Percentiles rank a stretch among this genome's conserved stretches.
phyloP scores from a whole-genome alignment of 2,888 invertebrate genomes.

The Eubasilissa splendida region DNA sequence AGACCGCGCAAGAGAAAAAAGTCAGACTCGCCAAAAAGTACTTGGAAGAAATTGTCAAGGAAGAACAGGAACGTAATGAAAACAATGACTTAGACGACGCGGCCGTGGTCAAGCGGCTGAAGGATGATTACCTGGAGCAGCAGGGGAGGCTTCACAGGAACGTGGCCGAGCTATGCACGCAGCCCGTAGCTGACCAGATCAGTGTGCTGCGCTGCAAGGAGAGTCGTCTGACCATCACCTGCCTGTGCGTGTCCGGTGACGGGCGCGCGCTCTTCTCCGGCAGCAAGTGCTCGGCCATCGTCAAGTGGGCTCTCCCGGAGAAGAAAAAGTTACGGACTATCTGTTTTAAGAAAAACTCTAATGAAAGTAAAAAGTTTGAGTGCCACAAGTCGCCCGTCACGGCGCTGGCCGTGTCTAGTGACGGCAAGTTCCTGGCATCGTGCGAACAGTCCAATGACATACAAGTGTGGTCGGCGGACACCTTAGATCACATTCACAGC shows the following conservation, averaged over 20 bases:
- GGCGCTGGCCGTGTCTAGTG: constrained; percentile 82
- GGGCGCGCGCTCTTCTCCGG: constrained; percentile 83
- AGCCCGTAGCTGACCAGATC: constrained; percentile 64
- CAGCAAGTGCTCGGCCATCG: constrained; percentile 89
- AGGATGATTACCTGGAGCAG: constrained; percentile 89
- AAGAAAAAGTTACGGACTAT: constrained; percentile 75
- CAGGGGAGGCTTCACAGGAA: constrained; percentile 84
- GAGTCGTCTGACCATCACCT: constrained; percentile 85
- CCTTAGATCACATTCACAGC: constrained; percentile 82
- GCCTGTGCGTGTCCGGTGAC: constrained; percentile 84
- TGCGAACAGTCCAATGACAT: constrained; percentile 75
- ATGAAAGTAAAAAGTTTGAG: constrained; percentile 60
- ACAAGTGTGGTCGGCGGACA: constrained; percentile 88
- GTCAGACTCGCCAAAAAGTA: constrained; percentile 92
- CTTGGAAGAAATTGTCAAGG: constrained; percentile 87
- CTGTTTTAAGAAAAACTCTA: constrained; percentile 69
- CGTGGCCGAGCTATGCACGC: constrained; percentile 77
- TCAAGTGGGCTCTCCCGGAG: constrained; percentile 87
- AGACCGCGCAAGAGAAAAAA: constrained; percentile 93
- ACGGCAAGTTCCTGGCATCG: constrained; percentile 85
- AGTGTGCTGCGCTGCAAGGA: constrained; percentile 81
- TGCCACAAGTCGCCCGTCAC: constrained; percentile 70
- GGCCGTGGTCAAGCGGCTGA: constrained; percentile 82
- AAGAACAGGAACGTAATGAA: constrained; percentile 81
- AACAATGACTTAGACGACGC: constrained; percentile 76